Percentiles rank a stretch among this genome's conserved stretches.
Evolutionary conservation across 30 jellyfish, hydroid and myxozoan genomes (phyloP).

Genomic region (Phacellophora camtschatica): DNA sequence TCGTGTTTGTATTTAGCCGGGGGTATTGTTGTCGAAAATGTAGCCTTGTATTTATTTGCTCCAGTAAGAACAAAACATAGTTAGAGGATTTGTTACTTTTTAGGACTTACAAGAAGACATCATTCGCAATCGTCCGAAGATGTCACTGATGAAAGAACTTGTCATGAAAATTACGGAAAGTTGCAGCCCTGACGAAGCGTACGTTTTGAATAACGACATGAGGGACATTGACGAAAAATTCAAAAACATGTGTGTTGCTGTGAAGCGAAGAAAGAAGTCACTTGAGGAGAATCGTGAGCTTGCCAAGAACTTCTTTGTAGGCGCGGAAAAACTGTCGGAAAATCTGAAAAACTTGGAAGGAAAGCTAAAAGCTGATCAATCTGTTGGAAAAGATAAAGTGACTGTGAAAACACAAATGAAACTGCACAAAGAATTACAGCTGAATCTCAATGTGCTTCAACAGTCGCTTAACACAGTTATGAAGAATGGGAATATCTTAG

Average conservation of each 20-base stretch:
- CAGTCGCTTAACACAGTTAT: slow-evolving; percentile 62
- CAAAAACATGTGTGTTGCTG: slow-evolving; percentile 42
- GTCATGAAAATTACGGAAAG: slow-evolving; percentile 68
- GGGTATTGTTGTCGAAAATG: too few relatives aligned
- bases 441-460: slow-evolving; percentile 74
- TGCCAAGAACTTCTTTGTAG: slow-evolving; percentile 84
- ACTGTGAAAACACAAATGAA: slow-evolving; percentile 91
- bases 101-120: slow-evolving; percentile 61
- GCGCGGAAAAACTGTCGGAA: slow-evolving; percentile 62
- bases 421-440: slow-evolving; percentile 64
- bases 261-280: slow-evolving; percentile 73
- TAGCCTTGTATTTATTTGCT: neutral
- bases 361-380: slow-evolving; percentile 65
- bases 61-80: too few relatives aligned
- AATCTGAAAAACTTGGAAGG: slow-evolving; percentile 66
- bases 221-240: slow-evolving; percentile 64
- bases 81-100: too few relatives aligned
- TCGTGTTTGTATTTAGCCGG: too few relatives aligned
- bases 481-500: slow-evolving; percentile 71
- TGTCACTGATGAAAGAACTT: slow-evolving; percentile 39
- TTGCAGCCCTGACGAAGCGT: slow-evolving; percentile 85
- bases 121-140: slow-evolving; percentile 61
- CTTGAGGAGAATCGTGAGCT: slow-evolving; percentile 84
- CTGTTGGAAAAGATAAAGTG: slow-evolving; percentile 88
- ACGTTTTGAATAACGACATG: slow-evolving; percentile 57